Conservation (phyloP, 2,888 invertebrate genomes). For the Globia sparganii region DNA sequence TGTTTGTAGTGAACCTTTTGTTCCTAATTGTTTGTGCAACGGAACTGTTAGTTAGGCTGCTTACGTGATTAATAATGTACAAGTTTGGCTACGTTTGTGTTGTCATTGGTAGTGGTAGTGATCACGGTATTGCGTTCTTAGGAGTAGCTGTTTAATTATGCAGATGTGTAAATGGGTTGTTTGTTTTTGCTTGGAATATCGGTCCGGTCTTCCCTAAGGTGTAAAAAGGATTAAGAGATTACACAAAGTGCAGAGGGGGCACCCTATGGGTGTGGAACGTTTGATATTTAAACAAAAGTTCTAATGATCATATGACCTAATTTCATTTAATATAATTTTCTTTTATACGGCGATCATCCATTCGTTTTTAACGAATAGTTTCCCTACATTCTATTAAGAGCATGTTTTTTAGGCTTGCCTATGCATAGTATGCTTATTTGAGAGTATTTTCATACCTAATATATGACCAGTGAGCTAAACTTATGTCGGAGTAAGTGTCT, state of each 20-base stretch:
- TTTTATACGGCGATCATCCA: neutral
- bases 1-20: constrained; percentile 33
- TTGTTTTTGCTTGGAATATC: constrained; percentile 38
- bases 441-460: neutral
- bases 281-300: too few relatives aligned
- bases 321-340: too few relatives aligned
- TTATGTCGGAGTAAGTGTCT: neutral
- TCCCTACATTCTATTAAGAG: neutral
- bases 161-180: constrained; percentile 52
- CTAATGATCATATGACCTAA: too few relatives aligned
- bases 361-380: neutral
- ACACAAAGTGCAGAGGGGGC: constrained; percentile 13
- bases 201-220: constrained; percentile 35
- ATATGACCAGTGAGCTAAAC: neutral
- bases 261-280: too few relatives aligned
- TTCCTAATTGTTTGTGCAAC: neutral
- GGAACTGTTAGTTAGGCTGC: constrained; percentile 44
- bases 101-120: constrained; percentile 54
- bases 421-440: neutral
- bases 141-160: constrained; percentile 50
- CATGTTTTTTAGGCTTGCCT: neutral
- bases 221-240: constrained; percentile 44
- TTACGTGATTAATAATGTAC: constrained; percentile 55
- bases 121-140: constrained; percentile 47
- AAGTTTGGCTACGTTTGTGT: constrained; percentile 45